A percentile compares a stretch with the other conserved stretches of the same genome.
Conservation (phyloP, 2,113 vertebrate species). For the Anhinga rufa region DNA sequence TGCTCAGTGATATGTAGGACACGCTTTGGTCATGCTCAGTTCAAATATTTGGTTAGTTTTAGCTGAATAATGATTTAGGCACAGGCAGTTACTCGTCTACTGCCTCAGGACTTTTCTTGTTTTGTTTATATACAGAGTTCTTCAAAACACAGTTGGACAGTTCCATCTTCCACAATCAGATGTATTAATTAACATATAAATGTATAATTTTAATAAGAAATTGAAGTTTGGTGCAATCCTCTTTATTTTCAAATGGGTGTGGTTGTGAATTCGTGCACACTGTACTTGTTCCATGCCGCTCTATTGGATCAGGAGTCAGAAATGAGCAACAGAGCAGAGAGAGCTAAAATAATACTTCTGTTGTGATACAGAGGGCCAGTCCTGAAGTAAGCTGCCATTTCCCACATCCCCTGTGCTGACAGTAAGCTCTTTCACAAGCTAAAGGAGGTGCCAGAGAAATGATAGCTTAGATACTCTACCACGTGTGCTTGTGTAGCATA, state of each 20-base stretch:
- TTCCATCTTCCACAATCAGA: background rate
- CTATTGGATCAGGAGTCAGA: background rate
- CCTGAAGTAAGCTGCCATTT: background rate
- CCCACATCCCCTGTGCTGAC: background rate
- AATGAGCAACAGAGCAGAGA: background rate
- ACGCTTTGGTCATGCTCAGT: background rate
- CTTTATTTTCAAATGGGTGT: background rate
- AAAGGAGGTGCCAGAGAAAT: background rate
- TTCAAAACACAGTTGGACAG: background rate
- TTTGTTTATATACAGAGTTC: background rate
- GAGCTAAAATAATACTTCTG: background rate
- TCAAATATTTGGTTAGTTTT: background rate
- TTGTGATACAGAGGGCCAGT: background rate
- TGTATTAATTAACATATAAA: background rate
- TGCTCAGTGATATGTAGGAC: background rate
- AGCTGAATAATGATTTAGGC: background rate
- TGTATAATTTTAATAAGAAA: background rate
- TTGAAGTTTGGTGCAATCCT: background rate
- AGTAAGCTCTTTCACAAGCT: background rate
- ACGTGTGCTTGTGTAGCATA: background rate
- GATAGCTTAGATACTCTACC: background rate
- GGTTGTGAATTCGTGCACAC: background rate
- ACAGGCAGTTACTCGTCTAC: background rate
- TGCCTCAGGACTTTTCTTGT: background rate
- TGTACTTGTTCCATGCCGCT: background rate